phyloP scores from a whole-genome alignment of 1,140 invertebrate species.

The Parapsyche elsis region DNA sequence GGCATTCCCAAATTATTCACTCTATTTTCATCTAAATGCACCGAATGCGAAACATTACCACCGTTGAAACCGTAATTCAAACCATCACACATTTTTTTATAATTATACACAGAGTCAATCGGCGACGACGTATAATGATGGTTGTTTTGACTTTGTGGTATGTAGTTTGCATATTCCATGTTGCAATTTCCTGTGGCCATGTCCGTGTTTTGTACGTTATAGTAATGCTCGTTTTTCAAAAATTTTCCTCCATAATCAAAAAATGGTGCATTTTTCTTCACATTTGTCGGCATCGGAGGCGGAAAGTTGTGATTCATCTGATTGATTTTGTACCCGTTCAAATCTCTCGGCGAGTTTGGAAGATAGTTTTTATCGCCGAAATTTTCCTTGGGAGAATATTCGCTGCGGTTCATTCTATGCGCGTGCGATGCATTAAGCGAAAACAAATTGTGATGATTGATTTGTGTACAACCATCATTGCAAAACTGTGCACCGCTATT shows the following conservation, averaged over 20 bases:
- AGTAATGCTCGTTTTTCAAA: constrained; percentile 26
- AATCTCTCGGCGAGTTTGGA: background rate
- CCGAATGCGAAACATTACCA: constrained; percentile 24
- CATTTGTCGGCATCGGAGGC: background rate
- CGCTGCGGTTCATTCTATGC: background rate
- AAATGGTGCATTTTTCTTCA: background rate
- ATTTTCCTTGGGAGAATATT: constrained; percentile 26
- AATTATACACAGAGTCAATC: constrained; percentile 28
- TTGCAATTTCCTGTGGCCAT: constrained; percentile 27
- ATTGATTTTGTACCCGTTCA: constrained; percentile 20
- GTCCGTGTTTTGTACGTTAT: background rate
- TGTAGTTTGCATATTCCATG: constrained; percentile 38
- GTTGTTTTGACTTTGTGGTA: constrained; percentile 27
- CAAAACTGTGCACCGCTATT: constrained; percentile 5
- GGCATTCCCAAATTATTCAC: constrained; percentile 45
- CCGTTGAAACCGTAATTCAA: constrained; percentile 35
- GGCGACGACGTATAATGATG: constrained; percentile 19
- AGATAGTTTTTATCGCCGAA: constrained; percentile 11
- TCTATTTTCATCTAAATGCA: constrained; percentile 44
- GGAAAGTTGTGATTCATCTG: constrained; percentile 21
- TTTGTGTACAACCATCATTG: constrained; percentile 5
- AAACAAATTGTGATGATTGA: background rate
- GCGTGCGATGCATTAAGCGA: constrained; percentile 1
- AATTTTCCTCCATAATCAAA: background rate
- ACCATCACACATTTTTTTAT: constrained; percentile 49